phyloP scores from a whole-genome alignment of 2,797 vertebrate genomes.

The Triplophysa bombifrons region DNA sequence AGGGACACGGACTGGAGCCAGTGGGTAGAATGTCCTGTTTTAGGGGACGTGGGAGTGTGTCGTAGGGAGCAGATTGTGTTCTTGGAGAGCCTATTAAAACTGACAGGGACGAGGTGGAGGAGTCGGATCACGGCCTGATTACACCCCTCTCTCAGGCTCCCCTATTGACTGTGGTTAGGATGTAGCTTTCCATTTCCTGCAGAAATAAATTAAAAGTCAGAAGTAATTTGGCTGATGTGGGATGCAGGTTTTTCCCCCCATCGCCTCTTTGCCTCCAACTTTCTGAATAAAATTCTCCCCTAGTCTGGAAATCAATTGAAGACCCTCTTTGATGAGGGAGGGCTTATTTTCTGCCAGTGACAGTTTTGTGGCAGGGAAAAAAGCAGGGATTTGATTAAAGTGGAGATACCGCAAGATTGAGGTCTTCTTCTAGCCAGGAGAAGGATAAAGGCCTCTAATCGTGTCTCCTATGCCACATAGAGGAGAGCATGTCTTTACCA shows the following conservation, averaged over 20 bases:
- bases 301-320: slow-evolving; percentile 93
- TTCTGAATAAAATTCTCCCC: slow-evolving; percentile 80
- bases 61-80: slow-evolving; percentile 87
- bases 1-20: slow-evolving; percentile 73
- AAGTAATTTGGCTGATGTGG: slow-evolving; percentile 99
- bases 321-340: slow-evolving; percentile 86
- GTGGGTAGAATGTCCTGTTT: slow-evolving; percentile 64
- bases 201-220: slow-evolving; percentile 99
- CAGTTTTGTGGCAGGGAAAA: slow-evolving; percentile 91
- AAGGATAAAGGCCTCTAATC: slow-evolving; percentile 95
- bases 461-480: slow-evolving; percentile 80
- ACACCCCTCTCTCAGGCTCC: slow-evolving; percentile 83
- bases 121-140: slow-evolving; percentile 91
- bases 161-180: slow-evolving; percentile 95
- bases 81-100: slow-evolving; percentile 93
- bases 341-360: slow-evolving; percentile 96
- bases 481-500: slow-evolving; percentile 57
- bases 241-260: slow-evolving; percentile 82
- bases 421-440: slow-evolving; percentile 96
- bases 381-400: slow-evolving; percentile 98
- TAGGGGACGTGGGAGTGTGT: slow-evolving; percentile 81
- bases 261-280: slow-evolving; percentile 66
- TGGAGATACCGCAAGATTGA: slow-evolving; percentile 97
- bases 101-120: slow-evolving; percentile 89
- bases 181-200: slow-evolving; percentile 98